Percentiles rank a stretch among this genome's conserved stretches.
Evolutionary conservation across 2,113 vertebrate genomes (phyloP).

Genomic region (Elgaria multicarinata): DNA sequence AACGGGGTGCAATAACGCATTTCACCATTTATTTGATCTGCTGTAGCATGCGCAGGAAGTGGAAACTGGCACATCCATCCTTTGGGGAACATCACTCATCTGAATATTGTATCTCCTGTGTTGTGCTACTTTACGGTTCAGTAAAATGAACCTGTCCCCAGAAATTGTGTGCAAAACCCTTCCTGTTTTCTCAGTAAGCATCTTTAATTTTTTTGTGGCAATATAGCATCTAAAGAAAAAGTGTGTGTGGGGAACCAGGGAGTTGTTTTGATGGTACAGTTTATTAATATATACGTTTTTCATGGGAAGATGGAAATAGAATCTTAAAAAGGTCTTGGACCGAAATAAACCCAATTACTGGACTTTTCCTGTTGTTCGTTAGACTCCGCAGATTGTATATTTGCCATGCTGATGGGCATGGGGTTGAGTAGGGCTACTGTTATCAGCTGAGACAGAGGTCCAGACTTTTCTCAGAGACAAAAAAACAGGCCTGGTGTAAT

Average conservation of each 20-base stretch:
- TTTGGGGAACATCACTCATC: not conserved
- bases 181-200: not conserved
- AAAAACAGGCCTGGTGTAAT: not conserved
- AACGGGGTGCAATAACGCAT: rapidly evolving
- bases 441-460: not conserved
- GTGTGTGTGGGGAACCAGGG: too few species aligned
- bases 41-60: rapidly evolving
- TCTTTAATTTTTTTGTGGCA: not conserved
- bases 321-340: not conserved
- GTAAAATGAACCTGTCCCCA: not conserved
- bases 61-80: rapidly evolving
- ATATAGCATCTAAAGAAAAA: not conserved
- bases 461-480: not conserved
- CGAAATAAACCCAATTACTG: conserved; percentile 11
- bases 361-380: conserved; percentile 5
- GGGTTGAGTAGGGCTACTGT: not conserved
- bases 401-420: not conserved
- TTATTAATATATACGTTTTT: not conserved
- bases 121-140: not conserved
- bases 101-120: not conserved
- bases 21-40: rapidly evolving
- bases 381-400: not conserved
- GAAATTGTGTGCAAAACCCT: not conserved
- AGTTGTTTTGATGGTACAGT: not conserved
- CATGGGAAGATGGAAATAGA: not conserved